These are phyloP conservation scores for Anguilla pacifica DNA, from an alignment of 2,797 vertebrate genomes.

Conservation along the genomic window DNA sequence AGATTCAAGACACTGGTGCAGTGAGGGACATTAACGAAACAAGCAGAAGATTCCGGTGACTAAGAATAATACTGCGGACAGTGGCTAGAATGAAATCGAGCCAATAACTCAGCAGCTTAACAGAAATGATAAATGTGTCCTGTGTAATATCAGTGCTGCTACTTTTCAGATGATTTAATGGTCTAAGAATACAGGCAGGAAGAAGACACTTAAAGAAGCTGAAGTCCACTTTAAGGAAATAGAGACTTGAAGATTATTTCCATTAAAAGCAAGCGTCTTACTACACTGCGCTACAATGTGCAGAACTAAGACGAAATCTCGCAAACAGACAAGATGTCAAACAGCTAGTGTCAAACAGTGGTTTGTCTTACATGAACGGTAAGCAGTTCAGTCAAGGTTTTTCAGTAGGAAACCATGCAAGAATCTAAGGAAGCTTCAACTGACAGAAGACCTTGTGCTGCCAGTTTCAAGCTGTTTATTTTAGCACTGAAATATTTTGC, in stretches of 20 bases:
- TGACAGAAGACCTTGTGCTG: not conserved
- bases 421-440: not conserved
- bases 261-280: not conserved
- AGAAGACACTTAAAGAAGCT: not conserved
- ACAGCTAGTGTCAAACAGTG: not conserved
- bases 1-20: not conserved
- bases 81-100: not conserved
- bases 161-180: not conserved
- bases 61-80: not conserved
- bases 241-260: not conserved
- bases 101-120: not conserved
- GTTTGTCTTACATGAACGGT: not conserved
- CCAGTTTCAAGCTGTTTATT: not conserved
- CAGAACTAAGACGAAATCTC: not conserved
- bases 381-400: not conserved
- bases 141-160: not conserved
- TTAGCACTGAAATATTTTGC: not conserved
- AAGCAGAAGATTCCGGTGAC: not conserved
- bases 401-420: not conserved
- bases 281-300: not conserved
- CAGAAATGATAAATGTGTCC: constrained; percentile 8
- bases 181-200: not conserved
- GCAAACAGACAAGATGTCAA: not conserved
- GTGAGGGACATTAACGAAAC: not conserved
- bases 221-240: not conserved